These are phyloP conservation scores for Dallia pectoralis DNA, from an alignment of 2,797 vertebrate species.

Conservation along the genomic window DNA sequence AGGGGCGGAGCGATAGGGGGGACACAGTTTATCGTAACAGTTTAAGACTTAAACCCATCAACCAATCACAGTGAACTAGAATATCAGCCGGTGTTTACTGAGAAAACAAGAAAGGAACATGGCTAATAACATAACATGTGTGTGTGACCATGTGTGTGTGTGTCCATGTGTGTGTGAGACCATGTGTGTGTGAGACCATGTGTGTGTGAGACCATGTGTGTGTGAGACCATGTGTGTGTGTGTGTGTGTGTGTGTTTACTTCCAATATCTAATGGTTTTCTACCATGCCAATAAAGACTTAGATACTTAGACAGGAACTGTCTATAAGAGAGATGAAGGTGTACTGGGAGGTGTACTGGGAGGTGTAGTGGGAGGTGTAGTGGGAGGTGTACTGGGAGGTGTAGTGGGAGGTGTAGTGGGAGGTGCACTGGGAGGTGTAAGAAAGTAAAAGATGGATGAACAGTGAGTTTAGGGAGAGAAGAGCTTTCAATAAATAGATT, in stretches of 20 bases:
- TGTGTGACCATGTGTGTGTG: no score
- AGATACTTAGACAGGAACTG: not conserved
- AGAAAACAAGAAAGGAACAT: not conserved
- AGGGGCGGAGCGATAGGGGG: slow-evolving; percentile 19
- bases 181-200: no score
- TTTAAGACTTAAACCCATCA: slow-evolving; percentile 60
- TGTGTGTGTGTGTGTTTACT: not conserved
- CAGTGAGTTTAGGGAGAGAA: no score
- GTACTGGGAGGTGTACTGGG: no score
- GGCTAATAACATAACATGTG: not conserved
- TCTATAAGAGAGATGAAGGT: no score
- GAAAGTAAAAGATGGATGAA: slow-evolving; percentile 51
- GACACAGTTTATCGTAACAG: slow-evolving; percentile 75
- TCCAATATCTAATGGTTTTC: no score
- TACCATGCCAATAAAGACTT: no score
- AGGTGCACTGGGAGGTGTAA: slow-evolving; percentile 40
- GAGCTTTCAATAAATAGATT: no score
- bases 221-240: slow-evolving; percentile 28
- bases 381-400: not conserved
- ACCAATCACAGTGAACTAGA: slow-evolving; percentile 81
- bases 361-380: no score
- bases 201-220: slow-evolving; percentile 38
- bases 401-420: no score
- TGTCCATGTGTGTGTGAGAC: slow-evolving; percentile 28
- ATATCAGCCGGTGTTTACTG: slow-evolving; percentile 76